These are phyloP conservation scores for Salarias fasciatus DNA, from an alignment of 2,797 vertebrate species.

Conservation along the genomic window DNA sequence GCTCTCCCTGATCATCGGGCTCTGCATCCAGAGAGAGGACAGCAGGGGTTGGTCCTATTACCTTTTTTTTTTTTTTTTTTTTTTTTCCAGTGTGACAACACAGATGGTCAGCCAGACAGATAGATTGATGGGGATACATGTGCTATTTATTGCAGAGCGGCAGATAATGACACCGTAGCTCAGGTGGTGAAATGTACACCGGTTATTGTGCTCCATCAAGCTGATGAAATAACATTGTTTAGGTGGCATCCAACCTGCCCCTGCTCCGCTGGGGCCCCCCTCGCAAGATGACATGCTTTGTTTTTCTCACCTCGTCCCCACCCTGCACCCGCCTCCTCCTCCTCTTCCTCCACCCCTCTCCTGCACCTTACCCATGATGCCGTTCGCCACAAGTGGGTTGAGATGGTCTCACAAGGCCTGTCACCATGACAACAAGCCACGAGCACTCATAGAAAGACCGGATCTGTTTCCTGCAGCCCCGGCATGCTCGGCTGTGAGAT, in stretches of 20 bases:
- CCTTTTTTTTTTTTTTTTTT: slow-evolving; percentile 41
- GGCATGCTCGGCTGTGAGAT: slow-evolving; percentile 36
- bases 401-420: slow-evolving; percentile 68
- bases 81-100: slow-evolving; percentile 57
- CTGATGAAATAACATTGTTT: slow-evolving; percentile 76
- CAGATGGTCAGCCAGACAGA: slow-evolving; percentile 75
- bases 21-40: slow-evolving; percentile 49
- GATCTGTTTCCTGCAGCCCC: slow-evolving; percentile 62
- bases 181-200: slow-evolving; percentile 77
- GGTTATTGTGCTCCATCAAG: slow-evolving; percentile 74
- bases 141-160: slow-evolving; percentile 62
- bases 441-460: slow-evolving; percentile 43
- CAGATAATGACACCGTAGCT: slow-evolving; percentile 74
- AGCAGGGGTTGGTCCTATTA: slow-evolving; percentile 69
- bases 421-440: slow-evolving; percentile 74
- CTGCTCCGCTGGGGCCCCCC: slow-evolving; percentile 51
- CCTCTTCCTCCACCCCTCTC: slow-evolving; percentile 10
- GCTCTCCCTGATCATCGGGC: slow-evolving; percentile 52
- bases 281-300: slow-evolving; percentile 71
- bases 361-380: slow-evolving; percentile 63
- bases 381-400: slow-evolving; percentile 70
- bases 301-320: slow-evolving; percentile 62
- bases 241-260: slow-evolving; percentile 60
- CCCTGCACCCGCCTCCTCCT: not conserved
- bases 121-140: slow-evolving; percentile 71